phyloP scores from a whole-genome alignment of 2,888 invertebrate genomes.

The Nephrocerus scutellatus region DNA sequence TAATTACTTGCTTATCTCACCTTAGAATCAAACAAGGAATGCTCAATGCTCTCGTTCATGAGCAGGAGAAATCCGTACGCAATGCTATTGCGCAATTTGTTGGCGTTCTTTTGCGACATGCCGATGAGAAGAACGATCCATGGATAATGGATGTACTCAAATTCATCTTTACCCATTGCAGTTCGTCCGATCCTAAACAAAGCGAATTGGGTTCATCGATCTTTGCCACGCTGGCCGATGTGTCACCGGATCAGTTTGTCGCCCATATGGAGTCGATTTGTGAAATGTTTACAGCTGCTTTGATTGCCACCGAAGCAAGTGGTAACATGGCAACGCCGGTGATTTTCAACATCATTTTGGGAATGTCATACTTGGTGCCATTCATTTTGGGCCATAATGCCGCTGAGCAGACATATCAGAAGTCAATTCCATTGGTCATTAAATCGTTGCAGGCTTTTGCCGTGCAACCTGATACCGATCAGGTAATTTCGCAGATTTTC shows the following conservation, averaged over 20 bases:
- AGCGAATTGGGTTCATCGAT: conserved; percentile 49
- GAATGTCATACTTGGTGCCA: conserved; percentile 60
- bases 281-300: conserved; percentile 46
- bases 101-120: conserved; percentile 65
- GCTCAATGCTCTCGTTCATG: conserved; percentile 56
- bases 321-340: conserved; percentile 42
- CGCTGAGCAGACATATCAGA: conserved; percentile 52
- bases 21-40: conserved; percentile 55
- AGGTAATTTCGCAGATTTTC: conserved; percentile 24
- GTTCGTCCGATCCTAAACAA: conserved; percentile 37
- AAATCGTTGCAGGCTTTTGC: conserved; percentile 56
- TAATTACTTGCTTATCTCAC: conserved; percentile 1
- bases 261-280: conserved; percentile 58
- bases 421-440: conserved; percentile 58
- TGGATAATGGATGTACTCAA: conserved; percentile 43
- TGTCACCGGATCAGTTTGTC: conserved; percentile 61
- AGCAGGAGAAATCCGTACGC: conserved; percentile 59
- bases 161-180: conserved; percentile 41
- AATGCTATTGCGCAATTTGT: conserved; percentile 66
- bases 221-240: conserved; percentile 61
- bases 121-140: conserved; percentile 51
- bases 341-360: conserved; percentile 47
- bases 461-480: conserved; percentile 50
- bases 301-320: conserved; percentile 37
- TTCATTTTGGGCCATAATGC: conserved; percentile 56